Base-by-base conservation (phyloP, 2,888 invertebrate species). In the Philaethria dido region DNA sequence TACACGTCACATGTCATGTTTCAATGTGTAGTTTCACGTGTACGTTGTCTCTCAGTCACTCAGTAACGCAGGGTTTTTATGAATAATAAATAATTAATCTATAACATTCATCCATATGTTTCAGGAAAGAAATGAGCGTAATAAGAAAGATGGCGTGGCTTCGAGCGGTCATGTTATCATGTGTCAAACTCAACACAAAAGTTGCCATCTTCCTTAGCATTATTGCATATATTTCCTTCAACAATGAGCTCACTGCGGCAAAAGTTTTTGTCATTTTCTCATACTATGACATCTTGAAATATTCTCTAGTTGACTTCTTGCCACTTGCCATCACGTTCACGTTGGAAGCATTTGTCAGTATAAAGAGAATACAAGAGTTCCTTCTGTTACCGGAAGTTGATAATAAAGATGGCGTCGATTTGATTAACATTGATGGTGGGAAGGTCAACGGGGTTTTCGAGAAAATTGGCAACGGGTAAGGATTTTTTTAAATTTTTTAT, bases 191-290 rank as follows among this genome's bases (percentile, higher is more conserved):
- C 68, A 95, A 97, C 69, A 95, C 96, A 0, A 96, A 97, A 79
- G 89, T 97, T 0, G 95, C 98, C 0, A 94, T 97, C 0, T 95
- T 97, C 72, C 86, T 96, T 0, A 96, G 96, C 1, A 94, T 98
- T 18, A 88, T 97, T 9, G 93, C 95, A 0, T 96, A 94, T 78
- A 93, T 95, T 1, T 91, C 95, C 0, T 86, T 94, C 33, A 94
- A 94, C 0, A 93, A 96, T 76, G 85, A 93, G 68, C 87, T 98
- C 2, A 96, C 95, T 0, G 95, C 98, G 0, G 95, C 96, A 63
- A 95, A 95, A 80, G 90, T 97, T 0, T 97, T 97, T 81, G 96
- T 97, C 8, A 94, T 97, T 42, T 95, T 97, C 33, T 95, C 97
- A 0, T 95, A 97, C 74, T 97, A 96, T 80, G 97, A 96, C 75